A percentile compares a stretch with the other conserved stretches of the same genome.
Evolutionary conservation across 2,797 vertebrate genomes (phyloP).

Genomic region (Hippoglossus hippoglossus): DNA sequence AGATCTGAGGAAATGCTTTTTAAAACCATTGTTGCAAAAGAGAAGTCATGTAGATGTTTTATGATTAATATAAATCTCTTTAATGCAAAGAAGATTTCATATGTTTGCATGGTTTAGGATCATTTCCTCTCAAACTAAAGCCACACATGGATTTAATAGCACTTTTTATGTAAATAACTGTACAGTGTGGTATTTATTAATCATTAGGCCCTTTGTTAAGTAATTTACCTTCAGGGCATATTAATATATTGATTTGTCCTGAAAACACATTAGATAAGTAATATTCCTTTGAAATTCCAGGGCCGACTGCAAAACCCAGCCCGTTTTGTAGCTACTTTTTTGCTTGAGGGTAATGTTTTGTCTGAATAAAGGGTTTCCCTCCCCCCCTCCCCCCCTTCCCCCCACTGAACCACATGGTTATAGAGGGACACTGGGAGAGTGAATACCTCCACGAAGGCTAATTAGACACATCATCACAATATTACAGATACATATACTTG

Average conservation of each 20-base stretch:
- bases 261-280: neutral
- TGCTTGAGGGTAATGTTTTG: conserved; percentile 37
- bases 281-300: neutral
- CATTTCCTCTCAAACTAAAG: neutral
- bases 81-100: neutral
- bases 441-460: no score
- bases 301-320: neutral
- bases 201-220: neutral
- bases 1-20: neutral
- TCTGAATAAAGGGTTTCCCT: conserved; percentile 16
- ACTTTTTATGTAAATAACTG: neutral
- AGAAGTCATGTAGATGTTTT: neutral
- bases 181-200: neutral
- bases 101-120: neutral
- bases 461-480: no score
- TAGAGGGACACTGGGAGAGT: no score
- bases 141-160: neutral
- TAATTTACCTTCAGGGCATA: neutral
- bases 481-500: no score
- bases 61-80: conserved; percentile 1
- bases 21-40: neutral
- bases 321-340: conserved; percentile 1
- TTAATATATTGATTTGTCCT: neutral
- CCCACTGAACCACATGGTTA: conserved; percentile 16
- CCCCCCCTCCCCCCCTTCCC: neutral